These are phyloP conservation scores for Heliconius nattereri DNA, from an alignment of 1,140 invertebrate species.

Conservation along the genomic window DNA sequence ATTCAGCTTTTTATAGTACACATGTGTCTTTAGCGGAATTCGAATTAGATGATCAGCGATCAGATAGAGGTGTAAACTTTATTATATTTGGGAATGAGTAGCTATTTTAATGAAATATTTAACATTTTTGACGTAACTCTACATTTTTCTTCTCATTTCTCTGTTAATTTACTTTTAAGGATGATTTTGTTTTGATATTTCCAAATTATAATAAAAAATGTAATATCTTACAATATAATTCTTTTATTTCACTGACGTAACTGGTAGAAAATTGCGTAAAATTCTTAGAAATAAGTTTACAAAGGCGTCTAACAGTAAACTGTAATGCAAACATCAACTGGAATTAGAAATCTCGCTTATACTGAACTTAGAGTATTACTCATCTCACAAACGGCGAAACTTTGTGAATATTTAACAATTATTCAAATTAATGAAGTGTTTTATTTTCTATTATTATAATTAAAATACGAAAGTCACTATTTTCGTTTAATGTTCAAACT, in stretches of 20 bases:
- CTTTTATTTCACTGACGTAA: too few relatives aligned
- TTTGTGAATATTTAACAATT: not conserved
- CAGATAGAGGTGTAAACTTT: too few relatives aligned
- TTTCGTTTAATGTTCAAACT: not conserved
- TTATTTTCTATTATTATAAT: not conserved
- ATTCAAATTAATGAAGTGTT: not conserved
- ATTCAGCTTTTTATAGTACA: not conserved
- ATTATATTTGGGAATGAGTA: too few relatives aligned
- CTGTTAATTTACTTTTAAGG: too few relatives aligned
- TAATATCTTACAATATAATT: too few relatives aligned
- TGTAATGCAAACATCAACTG: not conserved
- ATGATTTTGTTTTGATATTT: too few relatives aligned
- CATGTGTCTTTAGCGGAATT: not conserved
- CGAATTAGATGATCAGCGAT: not conserved
- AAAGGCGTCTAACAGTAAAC: not conserved
- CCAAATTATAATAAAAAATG: too few relatives aligned
- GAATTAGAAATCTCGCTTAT: slow-evolving; percentile 4
- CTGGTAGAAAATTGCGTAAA: too few relatives aligned
- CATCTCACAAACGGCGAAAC: not conserved
- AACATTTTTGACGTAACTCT: too few relatives aligned
- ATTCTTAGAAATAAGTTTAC: not conserved
- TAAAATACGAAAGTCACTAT: not conserved
- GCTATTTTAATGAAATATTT: too few relatives aligned
- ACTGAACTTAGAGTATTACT: not conserved
- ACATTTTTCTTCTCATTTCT: too few relatives aligned